These are phyloP conservation scores for Arnoldichthys spilopterus DNA, from an alignment of 2,797 vertebrate genomes.

Conservation along the genomic window DNA sequence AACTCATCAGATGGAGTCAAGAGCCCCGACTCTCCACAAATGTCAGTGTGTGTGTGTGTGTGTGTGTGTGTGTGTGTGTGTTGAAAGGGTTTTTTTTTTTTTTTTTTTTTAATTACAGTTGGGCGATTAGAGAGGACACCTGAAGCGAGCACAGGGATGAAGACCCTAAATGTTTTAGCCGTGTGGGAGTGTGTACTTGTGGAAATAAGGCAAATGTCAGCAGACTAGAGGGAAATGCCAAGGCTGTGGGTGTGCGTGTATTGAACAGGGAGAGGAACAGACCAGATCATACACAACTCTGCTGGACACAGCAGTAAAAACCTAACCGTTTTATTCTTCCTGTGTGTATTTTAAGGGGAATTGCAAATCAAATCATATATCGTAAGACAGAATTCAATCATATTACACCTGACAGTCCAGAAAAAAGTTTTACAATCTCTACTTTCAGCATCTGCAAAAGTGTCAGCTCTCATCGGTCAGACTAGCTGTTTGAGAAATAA, in stretches of 20 bases:
- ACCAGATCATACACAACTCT: not conserved
- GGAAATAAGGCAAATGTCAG: slow-evolving; percentile 69
- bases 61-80: slow-evolving; percentile 69
- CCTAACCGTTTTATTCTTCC: too few relatives aligned
- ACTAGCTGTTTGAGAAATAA: too few relatives aligned
- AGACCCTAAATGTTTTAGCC: slow-evolving; percentile 56
- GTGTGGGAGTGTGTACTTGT: slow-evolving; percentile 60
- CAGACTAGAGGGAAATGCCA: slow-evolving; percentile 63
- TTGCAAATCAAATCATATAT: too few relatives aligned
- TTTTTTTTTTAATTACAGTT: slow-evolving; percentile 60
- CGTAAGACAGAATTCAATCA: too few relatives aligned
- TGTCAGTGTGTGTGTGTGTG: slow-evolving; percentile 67
- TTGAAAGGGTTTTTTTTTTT: slow-evolving; percentile 30
- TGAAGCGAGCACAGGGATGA: slow-evolving; percentile 56
- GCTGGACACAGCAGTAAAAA: not conserved
- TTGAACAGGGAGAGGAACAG: slow-evolving; percentile 7
- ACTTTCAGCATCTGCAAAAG: too few relatives aligned
- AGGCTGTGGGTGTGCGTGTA: slow-evolving; percentile 18
- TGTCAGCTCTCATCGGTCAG: too few relatives aligned
- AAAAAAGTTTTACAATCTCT: too few relatives aligned
- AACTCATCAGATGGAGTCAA: slow-evolving; percentile 70
- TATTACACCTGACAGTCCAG: too few relatives aligned
- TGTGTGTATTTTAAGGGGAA: too few relatives aligned
- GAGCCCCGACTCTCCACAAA: slow-evolving; percentile 67
- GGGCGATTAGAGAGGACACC: slow-evolving; percentile 66